Percentiles rank a stretch among this genome's conserved stretches.
These are phyloP conservation scores for Clepsis dumicolana DNA, from an alignment of 2,888 invertebrate species.

Conservation along the genomic window DNA sequence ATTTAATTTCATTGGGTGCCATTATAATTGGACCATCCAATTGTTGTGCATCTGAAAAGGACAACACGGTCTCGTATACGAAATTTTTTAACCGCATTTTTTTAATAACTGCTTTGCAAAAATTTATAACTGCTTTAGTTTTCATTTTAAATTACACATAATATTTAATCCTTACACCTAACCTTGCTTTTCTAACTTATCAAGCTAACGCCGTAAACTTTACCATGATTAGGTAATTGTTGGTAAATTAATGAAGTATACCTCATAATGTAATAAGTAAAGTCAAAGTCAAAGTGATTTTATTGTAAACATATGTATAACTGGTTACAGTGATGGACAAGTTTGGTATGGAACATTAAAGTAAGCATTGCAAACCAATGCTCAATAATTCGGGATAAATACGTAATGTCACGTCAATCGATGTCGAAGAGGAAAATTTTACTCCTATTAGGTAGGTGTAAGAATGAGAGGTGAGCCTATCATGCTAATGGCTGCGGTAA, in stretches of 20 bases:
- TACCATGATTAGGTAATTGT: slow-evolving; percentile 5
- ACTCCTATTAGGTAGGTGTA: slow-evolving; percentile 3
- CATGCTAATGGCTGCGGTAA: slow-evolving; percentile 76
- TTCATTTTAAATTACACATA: background rate
- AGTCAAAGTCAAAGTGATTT: no score
- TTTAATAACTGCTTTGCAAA: background rate
- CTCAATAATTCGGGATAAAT: background rate
- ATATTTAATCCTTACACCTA: background rate
- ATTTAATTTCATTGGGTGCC: slow-evolving; percentile 68
- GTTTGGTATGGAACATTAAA: no score
- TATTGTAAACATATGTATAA: no score
- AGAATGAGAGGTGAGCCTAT: slow-evolving; percentile 54
- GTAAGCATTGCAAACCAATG: background rate
- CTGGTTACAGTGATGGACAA: no score
- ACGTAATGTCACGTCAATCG: slow-evolving; percentile 1
- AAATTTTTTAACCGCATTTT: slow-evolving; percentile 1
- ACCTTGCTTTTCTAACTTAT: slow-evolving; percentile 3
- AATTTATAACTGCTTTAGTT: background rate
- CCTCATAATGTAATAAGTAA: slow-evolving; percentile 7
- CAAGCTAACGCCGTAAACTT: background rate
- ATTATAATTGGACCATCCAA: slow-evolving; percentile 68
- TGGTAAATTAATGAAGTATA: background rate
- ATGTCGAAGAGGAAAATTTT: background rate
- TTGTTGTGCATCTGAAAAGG: slow-evolving; percentile 74
- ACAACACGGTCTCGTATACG: slow-evolving; percentile 49